phyloP scores from a whole-genome alignment of 2,797 vertebrate species.

The Mionectes olivaceus region DNA sequence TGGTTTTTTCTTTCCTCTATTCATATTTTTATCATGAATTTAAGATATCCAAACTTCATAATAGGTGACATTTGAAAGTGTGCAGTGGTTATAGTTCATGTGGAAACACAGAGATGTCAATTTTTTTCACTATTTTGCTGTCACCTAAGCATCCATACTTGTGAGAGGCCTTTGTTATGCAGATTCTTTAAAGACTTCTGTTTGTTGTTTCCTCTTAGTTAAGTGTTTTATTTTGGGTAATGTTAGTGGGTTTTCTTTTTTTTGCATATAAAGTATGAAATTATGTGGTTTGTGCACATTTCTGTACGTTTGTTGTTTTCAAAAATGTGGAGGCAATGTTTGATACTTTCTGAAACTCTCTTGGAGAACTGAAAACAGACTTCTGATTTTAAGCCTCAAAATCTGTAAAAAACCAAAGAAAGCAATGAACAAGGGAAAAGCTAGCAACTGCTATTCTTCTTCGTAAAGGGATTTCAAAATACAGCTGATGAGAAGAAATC shows the following conservation, averaged over 20 bases:
- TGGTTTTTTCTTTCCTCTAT: not conserved
- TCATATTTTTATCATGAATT: not conserved
- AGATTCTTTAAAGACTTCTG: not conserved
- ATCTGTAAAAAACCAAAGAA: not conserved
- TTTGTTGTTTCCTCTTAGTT: not conserved
- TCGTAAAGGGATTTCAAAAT: not conserved
- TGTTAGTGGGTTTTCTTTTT: not conserved
- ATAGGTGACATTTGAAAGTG: not conserved
- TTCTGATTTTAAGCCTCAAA: not conserved
- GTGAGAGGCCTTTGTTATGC: not conserved
- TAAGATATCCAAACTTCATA: not conserved
- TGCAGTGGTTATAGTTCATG: not conserved
- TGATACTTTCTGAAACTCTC: not conserved
- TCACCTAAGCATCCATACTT: not conserved
- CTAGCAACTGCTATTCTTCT: not conserved
- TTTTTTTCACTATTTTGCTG: not conserved
- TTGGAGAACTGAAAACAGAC: not conserved
- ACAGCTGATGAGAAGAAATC: not conserved
- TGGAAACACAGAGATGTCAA: rapidly evolving
- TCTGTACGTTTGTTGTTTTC: not conserved
- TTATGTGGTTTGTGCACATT: not conserved
- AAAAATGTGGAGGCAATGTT: not conserved
- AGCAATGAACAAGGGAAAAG: rapidly evolving
- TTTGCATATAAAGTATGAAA: not conserved
- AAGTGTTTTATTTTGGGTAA: not conserved